Percentiles rank a stretch among this genome's conserved stretches.
phyloP scores from a whole-genome alignment of 2,888 invertebrate species.

The Rhingia rostrata region DNA sequence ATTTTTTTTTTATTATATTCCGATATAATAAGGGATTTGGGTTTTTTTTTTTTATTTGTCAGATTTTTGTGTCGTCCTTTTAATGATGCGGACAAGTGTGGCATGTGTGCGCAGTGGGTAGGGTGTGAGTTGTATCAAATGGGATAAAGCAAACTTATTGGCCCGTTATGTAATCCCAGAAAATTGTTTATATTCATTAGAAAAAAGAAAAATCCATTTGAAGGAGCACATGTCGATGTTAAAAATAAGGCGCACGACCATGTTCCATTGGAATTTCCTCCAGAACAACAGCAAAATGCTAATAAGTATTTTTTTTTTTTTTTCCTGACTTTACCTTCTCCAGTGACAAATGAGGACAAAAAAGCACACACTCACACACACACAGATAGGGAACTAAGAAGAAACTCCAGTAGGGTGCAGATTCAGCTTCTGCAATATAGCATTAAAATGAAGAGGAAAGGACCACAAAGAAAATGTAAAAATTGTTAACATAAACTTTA shows the following conservation, averaged over 20 bases:
- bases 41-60: not conserved
- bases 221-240: too few species aligned
- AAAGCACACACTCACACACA: constrained; percentile 9
- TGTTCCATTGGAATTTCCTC: not conserved
- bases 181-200: too few species aligned
- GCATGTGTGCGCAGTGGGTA: too few species aligned
- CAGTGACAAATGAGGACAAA: constrained; percentile 32
- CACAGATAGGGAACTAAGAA: constrained; percentile 21
- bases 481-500: constrained; percentile 59
- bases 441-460: constrained; percentile 27
- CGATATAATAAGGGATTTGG: not conserved
- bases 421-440: constrained; percentile 45
- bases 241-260: too few species aligned
- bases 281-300: not conserved
- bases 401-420: constrained; percentile 47
- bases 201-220: too few species aligned
- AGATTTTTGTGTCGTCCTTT: too few species aligned
- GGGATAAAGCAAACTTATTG: too few species aligned
- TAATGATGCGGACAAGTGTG: too few species aligned
- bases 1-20: not conserved
- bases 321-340: constrained; percentile 21
- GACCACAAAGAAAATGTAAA: constrained; percentile 37
- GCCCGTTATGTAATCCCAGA: too few species aligned
- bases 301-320: not conserved
- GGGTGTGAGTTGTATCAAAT: too few species aligned